Percentiles rank a stretch among this genome's conserved stretches.
Conservation (phyloP, 2,113 vertebrate genomes). For the Cisticola juncidis region DNA sequence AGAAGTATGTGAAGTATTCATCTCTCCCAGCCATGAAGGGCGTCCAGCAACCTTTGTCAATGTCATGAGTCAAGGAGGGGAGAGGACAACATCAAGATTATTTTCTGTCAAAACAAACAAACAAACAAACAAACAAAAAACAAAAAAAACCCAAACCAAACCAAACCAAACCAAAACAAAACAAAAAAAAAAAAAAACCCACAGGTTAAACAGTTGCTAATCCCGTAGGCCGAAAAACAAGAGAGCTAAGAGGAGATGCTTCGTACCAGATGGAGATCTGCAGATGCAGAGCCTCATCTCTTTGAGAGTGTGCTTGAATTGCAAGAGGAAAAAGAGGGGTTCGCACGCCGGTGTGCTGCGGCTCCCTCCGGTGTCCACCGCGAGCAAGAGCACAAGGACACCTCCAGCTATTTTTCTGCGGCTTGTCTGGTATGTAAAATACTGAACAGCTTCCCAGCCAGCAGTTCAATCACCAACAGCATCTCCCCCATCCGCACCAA, state of each 20-base stretch:
- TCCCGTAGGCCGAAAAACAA: not conserved
- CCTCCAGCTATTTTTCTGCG: not conserved
- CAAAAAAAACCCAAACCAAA: too few relatives aligned
- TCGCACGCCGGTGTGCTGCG: not conserved
- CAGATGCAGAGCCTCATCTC: not conserved
- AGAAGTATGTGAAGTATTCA: not conserved
- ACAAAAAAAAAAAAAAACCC: not conserved
- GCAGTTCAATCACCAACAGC: not conserved
- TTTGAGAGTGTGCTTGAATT: not conserved
- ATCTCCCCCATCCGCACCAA: accelerated
- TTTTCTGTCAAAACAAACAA: not conserved
- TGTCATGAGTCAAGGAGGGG: not conserved
- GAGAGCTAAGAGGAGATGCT: not conserved
- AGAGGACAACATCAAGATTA: not conserved
- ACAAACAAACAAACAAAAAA: too few relatives aligned
- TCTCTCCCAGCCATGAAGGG: not conserved
- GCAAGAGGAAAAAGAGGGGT: not conserved
- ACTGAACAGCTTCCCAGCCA: not conserved
- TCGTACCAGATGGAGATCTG: not conserved
- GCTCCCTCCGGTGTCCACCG: conserved; percentile 45
- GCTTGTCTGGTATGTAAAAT: not conserved
- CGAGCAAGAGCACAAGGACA: not conserved
- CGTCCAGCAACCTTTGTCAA: not conserved
- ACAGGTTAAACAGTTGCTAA: not conserved
- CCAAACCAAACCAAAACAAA: too few relatives aligned